A percentile compares a stretch with the other conserved stretches of the same genome.
Evolutionary conservation across 2,888 invertebrate genomes (phyloP).

Genomic region (Smittia sp.): DNA sequence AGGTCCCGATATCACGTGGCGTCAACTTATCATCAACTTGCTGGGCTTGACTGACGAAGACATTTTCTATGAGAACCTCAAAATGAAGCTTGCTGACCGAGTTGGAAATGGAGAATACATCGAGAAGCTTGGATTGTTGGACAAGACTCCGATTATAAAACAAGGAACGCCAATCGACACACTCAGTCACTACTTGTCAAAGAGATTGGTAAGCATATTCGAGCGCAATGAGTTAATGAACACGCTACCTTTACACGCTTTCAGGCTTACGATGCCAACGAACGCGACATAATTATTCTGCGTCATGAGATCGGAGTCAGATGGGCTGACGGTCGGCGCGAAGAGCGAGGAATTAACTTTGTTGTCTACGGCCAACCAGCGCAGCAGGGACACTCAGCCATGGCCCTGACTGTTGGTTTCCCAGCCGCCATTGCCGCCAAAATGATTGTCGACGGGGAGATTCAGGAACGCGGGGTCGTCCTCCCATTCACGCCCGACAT

Average conservation of each 20-base stretch:
- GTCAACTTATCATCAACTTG: constrained; percentile 79
- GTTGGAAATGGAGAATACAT: constrained; percentile 75
- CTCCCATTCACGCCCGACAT: constrained; percentile 89
- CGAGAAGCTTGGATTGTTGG: constrained; percentile 83
- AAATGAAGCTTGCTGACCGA: constrained; percentile 75
- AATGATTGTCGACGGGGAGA: constrained; percentile 98
- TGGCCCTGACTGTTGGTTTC: constrained; percentile 91
- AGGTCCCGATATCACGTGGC: constrained; percentile 96
- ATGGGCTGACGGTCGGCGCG: constrained; percentile 84
- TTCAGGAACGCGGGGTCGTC: constrained; percentile 91
- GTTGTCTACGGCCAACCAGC: constrained; percentile 80
- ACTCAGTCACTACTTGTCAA: constrained; percentile 81
- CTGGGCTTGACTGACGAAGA: constrained; percentile 79
- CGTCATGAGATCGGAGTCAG: constrained; percentile 89
- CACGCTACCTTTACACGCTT: background rate
- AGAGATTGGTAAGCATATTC: constrained; percentile 64
- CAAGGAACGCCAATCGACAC: constrained; percentile 87
- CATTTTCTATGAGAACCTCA: constrained; percentile 91
- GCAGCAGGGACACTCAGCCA: constrained; percentile 80
- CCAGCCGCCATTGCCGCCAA: constrained; percentile 95
- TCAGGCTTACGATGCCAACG: constrained; percentile 61
- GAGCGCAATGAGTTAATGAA: background rate
- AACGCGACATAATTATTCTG: constrained; percentile 91
- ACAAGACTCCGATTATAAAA: constrained; percentile 79
- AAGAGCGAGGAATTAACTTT: constrained; percentile 79